Conservation (phyloP, 2,888 invertebrate genomes). For the Calliphora vomitoria region DNA sequence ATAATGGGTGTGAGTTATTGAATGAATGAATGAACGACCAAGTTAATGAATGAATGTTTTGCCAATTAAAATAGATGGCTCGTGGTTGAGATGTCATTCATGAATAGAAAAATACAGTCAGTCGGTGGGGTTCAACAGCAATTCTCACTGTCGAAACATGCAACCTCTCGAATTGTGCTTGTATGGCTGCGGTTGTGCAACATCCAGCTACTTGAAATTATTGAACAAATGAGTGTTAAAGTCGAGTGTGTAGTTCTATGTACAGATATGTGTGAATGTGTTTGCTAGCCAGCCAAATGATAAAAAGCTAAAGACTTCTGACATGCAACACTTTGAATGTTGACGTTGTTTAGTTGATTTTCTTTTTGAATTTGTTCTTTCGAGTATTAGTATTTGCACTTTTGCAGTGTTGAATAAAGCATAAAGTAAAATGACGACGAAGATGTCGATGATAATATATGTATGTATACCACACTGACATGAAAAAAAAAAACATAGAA, state of each 20-base stretch:
- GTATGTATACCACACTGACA: constrained; percentile 12
- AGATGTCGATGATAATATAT: constrained; percentile 37
- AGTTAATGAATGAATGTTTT: constrained; percentile 47
- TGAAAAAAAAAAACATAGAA: constrained; percentile 2
- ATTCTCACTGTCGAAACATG: neutral
- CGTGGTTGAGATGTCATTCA: constrained; percentile 52
- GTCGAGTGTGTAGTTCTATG: constrained; percentile 1
- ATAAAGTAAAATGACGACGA: constrained; percentile 33
- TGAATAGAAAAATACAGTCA: constrained; percentile 18
- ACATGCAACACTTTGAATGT: constrained; percentile 65
- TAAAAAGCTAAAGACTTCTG: constrained; percentile 58
- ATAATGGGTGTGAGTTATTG: constrained; percentile 15
- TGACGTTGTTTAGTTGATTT: constrained; percentile 22
- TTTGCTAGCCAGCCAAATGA: constrained; percentile 32
- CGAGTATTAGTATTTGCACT: constrained; percentile 53
- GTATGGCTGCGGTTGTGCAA: constrained; percentile 29
- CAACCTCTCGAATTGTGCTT: neutral
- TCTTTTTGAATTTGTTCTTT: constrained; percentile 4
- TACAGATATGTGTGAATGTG: neutral
- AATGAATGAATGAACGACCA: constrained; percentile 19
- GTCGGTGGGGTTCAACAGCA: neutral
- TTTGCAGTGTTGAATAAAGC: constrained; percentile 38
- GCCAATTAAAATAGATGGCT: constrained; percentile 53
- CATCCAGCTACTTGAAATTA: constrained; percentile 37
- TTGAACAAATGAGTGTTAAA: constrained; percentile 19